Base-by-base conservation (phyloP, 2,113 vertebrate species). In the Cyanistes caeruleus region DNA sequence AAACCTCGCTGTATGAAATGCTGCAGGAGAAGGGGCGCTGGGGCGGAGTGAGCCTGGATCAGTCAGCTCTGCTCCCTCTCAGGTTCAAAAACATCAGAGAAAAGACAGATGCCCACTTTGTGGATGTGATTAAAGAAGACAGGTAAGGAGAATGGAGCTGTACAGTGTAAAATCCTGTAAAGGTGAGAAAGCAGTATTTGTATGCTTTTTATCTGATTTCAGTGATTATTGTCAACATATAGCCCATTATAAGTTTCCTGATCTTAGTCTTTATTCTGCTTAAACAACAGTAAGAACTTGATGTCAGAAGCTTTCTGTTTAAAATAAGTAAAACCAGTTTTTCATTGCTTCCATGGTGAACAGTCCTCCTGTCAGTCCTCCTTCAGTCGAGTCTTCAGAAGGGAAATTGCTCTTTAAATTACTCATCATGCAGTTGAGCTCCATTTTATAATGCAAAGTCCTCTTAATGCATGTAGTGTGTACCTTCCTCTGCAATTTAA, bases 71-170 rank as follows among this genome's bases (percentile, higher is more conserved):
- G 67, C 99, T 99, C 79, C 99, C 99, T 0, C 95, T 99, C 53
- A 98, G 99, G 80, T 99, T 99, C 97, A 98, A 98, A 95, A 99
- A 99, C 96, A 99, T 99, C 97, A 91, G 99, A 48, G 99, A 99
- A 96, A 99, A 99, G 97, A 99, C 99, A 5, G 99, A 99, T 11
- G 99, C 98, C 70, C 99, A 99, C 93, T 99, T 99, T 94, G 99
- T 99, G 64, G 99, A 99, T 44, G 99, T 99, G 44, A 99, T 99
- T 94, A 99, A 99, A 97, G 99, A 99, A 90, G 99, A 99, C 98
- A 99, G 99, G 99, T 99, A 96, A 97, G 96, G 48, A 46, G 20
- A 25, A 44, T 6, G 1, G 2, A 22, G 10, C 39, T 56, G 10
- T 8, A 28, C 46, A 13, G 4, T 30, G 28, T 46, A 5, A 48